phyloP scores from a whole-genome alignment of 53 echinoderm and acorn worm species.

The Luidia sarsii region DNA sequence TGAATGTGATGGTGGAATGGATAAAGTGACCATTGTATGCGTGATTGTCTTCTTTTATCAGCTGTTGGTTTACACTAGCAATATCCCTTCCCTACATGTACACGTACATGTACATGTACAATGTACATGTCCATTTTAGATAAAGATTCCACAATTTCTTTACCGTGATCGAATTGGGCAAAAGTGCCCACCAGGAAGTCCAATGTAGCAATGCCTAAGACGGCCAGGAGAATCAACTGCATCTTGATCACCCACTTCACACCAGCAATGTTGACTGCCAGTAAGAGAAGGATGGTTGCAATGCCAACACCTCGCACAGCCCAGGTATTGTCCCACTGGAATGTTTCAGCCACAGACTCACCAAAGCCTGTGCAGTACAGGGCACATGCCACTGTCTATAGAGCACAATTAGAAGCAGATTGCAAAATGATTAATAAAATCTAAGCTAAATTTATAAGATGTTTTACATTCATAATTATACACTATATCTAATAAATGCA shows the following conservation, averaged over 20 bases:
- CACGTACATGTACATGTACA: no score
- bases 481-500: no score
- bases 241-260: conserved; percentile 99
- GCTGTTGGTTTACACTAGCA: no score
- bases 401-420: no score
- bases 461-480: no score
- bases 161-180: conserved; percentile 85
- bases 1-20: no score
- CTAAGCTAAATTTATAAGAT: no score
- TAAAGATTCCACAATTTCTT: neutral
- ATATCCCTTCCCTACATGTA: no score
- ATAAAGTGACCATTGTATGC: no score
- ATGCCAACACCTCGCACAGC: conserved; percentile 96
- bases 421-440: no score
- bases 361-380: conserved; percentile 99
- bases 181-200: conserved; percentile 96
- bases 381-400: conserved; percentile 98
- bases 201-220: conserved; percentile 90
- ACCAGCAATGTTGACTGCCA: conserved; percentile 97
- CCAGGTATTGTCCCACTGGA: conserved; percentile 92
- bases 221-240: conserved; percentile 89
- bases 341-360: conserved; percentile 89
- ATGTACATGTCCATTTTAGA: neutral
- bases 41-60: no score
- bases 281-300: conserved; percentile 81